A percentile compares a stretch with the other conserved stretches of the same genome.
phyloP scores from a whole-genome alignment of 2,888 invertebrate genomes.

The Agrochola lychnidis region DNA sequence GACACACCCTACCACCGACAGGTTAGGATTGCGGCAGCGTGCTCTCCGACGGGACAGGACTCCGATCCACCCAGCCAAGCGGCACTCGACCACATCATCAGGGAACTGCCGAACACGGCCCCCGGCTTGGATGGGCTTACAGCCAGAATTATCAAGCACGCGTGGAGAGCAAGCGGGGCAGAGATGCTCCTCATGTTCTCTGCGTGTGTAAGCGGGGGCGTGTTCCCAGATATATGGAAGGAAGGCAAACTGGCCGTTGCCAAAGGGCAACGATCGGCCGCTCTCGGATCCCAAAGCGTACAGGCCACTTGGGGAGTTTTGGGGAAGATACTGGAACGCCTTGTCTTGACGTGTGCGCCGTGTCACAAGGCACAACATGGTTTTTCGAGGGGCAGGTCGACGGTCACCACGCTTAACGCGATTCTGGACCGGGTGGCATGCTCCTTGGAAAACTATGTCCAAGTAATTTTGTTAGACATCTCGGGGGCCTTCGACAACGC shows the following conservation, averaged over 20 bases:
- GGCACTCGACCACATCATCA: slow-evolving; percentile 43
- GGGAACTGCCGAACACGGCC: slow-evolving; percentile 58
- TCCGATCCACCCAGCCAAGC: slow-evolving; percentile 11
- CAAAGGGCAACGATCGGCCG: too few relatives aligned
- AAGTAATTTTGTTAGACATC: slow-evolving; percentile 65
- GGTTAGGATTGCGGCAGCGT: slow-evolving; percentile 52
- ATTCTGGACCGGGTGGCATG: slow-evolving; percentile 17
- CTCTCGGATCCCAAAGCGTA: slow-evolving; percentile 61
- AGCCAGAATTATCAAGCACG: not conserved
- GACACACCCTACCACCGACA: slow-evolving; percentile 60
- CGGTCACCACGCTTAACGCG: slow-evolving; percentile 59
- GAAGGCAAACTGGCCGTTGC: too few relatives aligned
- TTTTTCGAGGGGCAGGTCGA: slow-evolving; percentile 61
- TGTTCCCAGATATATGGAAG: too few relatives aligned
- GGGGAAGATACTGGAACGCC: slow-evolving; percentile 68
- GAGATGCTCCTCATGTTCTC: not conserved
- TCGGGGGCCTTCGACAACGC: slow-evolving; percentile 70
- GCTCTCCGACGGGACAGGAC: slow-evolving; percentile 43
- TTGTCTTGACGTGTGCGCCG: slow-evolving; percentile 57
- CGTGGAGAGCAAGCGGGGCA: not conserved
- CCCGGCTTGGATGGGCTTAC: slow-evolving; percentile 10
- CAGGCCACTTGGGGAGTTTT: slow-evolving; percentile 66
- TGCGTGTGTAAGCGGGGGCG: too few relatives aligned
- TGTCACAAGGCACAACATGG: slow-evolving; percentile 61
- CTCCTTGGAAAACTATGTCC: slow-evolving; percentile 51